Evolutionary conservation across 2,888 invertebrate species (phyloP).

Genomic region (Allophyes oxyacanthae): DNA sequence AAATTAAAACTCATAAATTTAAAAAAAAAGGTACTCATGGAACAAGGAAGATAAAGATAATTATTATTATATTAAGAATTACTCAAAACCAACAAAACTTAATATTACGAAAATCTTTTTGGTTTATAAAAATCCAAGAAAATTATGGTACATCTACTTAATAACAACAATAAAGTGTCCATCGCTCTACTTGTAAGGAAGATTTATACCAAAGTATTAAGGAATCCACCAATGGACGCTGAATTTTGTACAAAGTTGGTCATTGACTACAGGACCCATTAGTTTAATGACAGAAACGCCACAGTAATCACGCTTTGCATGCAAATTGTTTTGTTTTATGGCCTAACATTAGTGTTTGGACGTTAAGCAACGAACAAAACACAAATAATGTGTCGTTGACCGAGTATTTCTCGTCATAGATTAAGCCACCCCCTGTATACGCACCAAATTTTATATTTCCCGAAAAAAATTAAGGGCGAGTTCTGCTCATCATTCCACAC

Average conservation of each 20-base stretch:
- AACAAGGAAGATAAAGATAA: too few species aligned
- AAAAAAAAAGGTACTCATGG: too few species aligned
- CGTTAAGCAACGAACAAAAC: slow-evolving; percentile 1
- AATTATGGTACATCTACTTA: slow-evolving; percentile 20
- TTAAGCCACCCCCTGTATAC: too few species aligned
- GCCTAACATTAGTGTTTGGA: slow-evolving; percentile 28
- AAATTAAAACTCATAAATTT: too few species aligned
- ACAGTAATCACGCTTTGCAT: slow-evolving; percentile 27
- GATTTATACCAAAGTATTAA: slow-evolving; percentile 1
- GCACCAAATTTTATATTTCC: too few species aligned
- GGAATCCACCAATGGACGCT: slow-evolving; percentile 9
- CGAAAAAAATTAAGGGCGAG: too few species aligned
- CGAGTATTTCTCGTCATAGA: too few species aligned
- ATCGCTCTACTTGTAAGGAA: slow-evolving; percentile 7
- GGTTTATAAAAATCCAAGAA: slow-evolving; percentile 27
- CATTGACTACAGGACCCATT: slow-evolving; percentile 10
- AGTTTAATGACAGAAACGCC: slow-evolving; percentile 22
- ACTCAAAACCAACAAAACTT: slow-evolving; percentile 19
- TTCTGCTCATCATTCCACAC: too few species aligned
- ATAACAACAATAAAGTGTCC: slow-evolving; percentile 25
- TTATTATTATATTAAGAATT: background rate
- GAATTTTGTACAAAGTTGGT: slow-evolving; percentile 12
- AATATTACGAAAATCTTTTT: slow-evolving; percentile 21
- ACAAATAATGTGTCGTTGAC: slow-evolving; percentile 1
- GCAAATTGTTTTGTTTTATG: slow-evolving; percentile 40